Percentiles rank a stretch among this genome's conserved stretches.
Evolutionary conservation across 2,113 vertebrate species (phyloP).

Genomic region (Hemicordylus capensis): DNA sequence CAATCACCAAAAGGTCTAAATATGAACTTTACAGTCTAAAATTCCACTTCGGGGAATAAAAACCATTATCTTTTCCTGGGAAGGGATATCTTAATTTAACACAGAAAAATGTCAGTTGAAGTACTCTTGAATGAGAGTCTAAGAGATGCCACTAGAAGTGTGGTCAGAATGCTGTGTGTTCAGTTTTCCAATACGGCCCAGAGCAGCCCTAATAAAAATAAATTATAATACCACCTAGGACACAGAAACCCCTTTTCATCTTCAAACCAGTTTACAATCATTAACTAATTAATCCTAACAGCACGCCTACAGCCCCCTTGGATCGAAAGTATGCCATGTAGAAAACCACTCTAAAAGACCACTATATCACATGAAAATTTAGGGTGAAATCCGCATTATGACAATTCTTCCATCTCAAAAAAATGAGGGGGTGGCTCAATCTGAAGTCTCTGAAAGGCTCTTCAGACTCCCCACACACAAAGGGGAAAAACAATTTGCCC

Average conservation of each 20-base stretch:
- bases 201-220: conserved; percentile 60
- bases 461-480: neutral
- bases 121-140: conserved; percentile 50
- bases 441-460: no score
- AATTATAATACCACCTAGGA: conserved; percentile 59
- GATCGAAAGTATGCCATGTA: conserved; percentile 58
- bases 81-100: conserved; percentile 13
- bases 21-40: neutral
- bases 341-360: neutral
- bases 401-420: neutral
- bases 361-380: neutral
- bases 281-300: conserved; percentile 74
- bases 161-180: conserved; percentile 67
- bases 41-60: conserved; percentile 6
- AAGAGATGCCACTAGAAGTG: conserved; percentile 58
- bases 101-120: conserved; percentile 57
- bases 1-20: conserved; percentile 6
- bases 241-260: conserved; percentile 72
- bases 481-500: neutral
- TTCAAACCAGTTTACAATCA: conserved; percentile 74
- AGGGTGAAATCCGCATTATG: neutral
- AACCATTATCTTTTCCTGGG: conserved; percentile 21
- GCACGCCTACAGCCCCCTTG: conserved; percentile 68
- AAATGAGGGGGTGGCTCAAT: neutral
- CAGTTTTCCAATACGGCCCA: conserved; percentile 64